phyloP scores from a whole-genome alignment of 2,888 invertebrate genomes.

The Hipparchia semele region DNA sequence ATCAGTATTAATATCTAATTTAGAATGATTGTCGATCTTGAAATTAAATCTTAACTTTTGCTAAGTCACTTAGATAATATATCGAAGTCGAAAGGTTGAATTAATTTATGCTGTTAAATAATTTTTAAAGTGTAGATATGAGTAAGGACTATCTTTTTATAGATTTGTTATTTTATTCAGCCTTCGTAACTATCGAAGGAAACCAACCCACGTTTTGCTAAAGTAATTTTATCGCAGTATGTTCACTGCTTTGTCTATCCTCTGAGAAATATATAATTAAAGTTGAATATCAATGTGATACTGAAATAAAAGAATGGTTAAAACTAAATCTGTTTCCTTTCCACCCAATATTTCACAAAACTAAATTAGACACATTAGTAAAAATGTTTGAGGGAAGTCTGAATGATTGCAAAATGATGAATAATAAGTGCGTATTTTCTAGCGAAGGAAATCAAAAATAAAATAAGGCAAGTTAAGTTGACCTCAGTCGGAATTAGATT shows the following conservation, averaged over 20 bases:
- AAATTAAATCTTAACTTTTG: background rate
- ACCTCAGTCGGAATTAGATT: background rate
- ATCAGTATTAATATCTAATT: conserved; percentile 3
- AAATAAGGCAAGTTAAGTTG: background rate
- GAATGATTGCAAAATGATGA: conserved; percentile 18
- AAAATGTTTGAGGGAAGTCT: conserved; percentile 22
- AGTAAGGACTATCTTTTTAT: background rate
- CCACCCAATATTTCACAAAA: conserved; percentile 62
- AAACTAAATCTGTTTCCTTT: conserved; percentile 78
- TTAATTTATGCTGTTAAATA: conserved; percentile 18
- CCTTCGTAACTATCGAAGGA: background rate
- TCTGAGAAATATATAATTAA: conserved; percentile 41
- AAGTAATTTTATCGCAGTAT: conserved; percentile 56
- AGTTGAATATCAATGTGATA: conserved; percentile 63
- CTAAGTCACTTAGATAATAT: background rate
- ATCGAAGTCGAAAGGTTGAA: conserved; percentile 9
- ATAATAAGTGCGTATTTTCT: background rate
- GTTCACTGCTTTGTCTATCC: conserved; percentile 54
- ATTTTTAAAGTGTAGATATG: conserved; percentile 11
- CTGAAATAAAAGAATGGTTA: conserved; percentile 73
- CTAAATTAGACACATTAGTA: background rate
- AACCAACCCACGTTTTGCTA: background rate
- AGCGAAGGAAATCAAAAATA: background rate
- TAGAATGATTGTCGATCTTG: conserved; percentile 6
- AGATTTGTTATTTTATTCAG: conserved; percentile 8